Evolutionary conservation across 2,888 invertebrate species (phyloP), one percentile per base, ranked within the genome.

Genomic region (Hanleya hanleyi): DNA sequence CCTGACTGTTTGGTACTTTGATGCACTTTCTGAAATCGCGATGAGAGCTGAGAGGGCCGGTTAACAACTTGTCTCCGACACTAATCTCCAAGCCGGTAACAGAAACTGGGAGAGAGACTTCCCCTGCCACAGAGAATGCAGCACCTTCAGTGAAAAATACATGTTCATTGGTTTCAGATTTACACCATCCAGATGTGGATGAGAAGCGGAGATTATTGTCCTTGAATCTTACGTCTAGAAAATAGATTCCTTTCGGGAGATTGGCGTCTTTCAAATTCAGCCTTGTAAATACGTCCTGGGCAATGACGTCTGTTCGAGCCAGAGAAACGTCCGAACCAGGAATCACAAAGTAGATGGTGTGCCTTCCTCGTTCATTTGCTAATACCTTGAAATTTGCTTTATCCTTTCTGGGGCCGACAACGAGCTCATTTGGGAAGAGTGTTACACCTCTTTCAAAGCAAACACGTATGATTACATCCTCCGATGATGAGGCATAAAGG

Each of bases 141-240:
- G 47, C 15, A 15, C 67, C 67, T 32, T n/a, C n/a, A 4, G 67
- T 67, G 32, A 67, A 67, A 5, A 29, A 26, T 15, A 67, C 49
- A 4, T 67, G 38, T 7, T 12, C 4, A 9, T 67, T 15, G n/a
- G 67, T n/a, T 3, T 15, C 18, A 12, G 36, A 36, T n/a, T 9
- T 9, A 67, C 36, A 67, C 67, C 67, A 67, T 29, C 18, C 22
- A n/a, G 67, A 67, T 29, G 47, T 67, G 3, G 67, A 67, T 1
- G 67, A 15, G n/a, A 67, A 67, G 3, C 29, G 15, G 1, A 33
- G 18, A 2, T 22, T 12, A 18, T n/a, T 47, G 49, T 18, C 15
- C 9, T 47, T 22, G n/a, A 35, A 32, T 26, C 18, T n/a, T 29
- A 57, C 1, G 9, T 57, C 57, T 4, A 57, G 32, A 57, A 29